Conservation (phyloP, 2,888 invertebrate genomes). For the Tanypteryx hageni region DNA sequence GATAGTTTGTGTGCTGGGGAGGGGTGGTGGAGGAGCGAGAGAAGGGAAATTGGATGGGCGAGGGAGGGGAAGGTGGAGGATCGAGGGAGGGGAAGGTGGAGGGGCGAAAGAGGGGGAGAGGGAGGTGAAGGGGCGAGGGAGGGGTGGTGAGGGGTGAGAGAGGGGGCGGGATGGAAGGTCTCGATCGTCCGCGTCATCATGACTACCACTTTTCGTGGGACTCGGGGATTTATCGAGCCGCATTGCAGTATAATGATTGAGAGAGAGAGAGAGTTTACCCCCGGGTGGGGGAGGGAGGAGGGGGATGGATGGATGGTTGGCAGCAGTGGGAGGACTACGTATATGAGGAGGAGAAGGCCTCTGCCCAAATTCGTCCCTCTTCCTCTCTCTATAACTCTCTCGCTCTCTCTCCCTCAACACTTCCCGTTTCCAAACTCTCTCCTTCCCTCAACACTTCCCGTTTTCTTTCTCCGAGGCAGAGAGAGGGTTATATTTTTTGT, state of each 20-base stretch:
- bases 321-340: not conserved
- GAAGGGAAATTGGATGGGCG: too few relatives aligned
- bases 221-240: constrained; percentile 61
- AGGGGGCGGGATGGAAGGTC: constrained; percentile 8
- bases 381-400: not conserved
- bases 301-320: constrained; percentile 4
- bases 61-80: not conserved
- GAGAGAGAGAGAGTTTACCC: constrained; percentile 53
- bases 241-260: constrained; percentile 63
- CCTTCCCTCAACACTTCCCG: not conserved
- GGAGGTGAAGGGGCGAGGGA: not conserved
- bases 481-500: constrained; percentile 12
- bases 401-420: not conserved
- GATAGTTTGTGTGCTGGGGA: not conserved
- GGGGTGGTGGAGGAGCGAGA: too few relatives aligned
- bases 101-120: too few relatives aligned
- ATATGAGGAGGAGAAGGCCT: not conserved
- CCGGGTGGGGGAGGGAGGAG: not conserved
- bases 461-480: constrained; percentile 34
- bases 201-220: constrained; percentile 62
- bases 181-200: constrained; percentile 43
- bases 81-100: not conserved
- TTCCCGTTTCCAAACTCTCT: not conserved
- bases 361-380: constrained; percentile 23
- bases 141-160: not conserved